Conservation (phyloP, 1,140 invertebrate genomes). For the Arion vulgaris region DNA sequence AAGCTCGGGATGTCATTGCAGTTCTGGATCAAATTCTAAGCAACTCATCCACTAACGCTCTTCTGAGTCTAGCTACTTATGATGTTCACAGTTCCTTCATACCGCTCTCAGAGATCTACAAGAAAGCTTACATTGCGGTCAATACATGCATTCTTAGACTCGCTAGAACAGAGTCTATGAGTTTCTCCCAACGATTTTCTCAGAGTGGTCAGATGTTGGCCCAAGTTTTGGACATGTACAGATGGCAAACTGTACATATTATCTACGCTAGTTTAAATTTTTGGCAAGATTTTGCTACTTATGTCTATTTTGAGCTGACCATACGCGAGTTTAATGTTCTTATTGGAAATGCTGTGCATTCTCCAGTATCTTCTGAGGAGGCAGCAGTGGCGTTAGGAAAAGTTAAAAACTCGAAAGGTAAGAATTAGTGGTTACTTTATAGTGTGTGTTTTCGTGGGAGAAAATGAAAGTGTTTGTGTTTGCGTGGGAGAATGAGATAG, state of each 20-base stretch:
- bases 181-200: neutral
- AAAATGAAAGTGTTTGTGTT: no score
- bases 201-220: constrained; percentile 15
- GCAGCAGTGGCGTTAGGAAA: neutral
- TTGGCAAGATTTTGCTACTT: constrained; percentile 3
- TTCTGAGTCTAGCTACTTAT: neutral
- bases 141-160: neutral
- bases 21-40: constrained; percentile 5
- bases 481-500: no score
- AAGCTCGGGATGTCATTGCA: neutral
- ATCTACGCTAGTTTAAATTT: neutral
- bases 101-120: constrained; percentile 22
- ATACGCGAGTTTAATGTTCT: neutral
- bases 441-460: no score
- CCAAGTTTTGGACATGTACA: constrained; percentile 28
- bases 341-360: neutral
- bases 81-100: constrained; percentile 18
- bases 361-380: neutral
- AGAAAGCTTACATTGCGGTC: constrained; percentile 23
- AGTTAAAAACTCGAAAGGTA: neutral
- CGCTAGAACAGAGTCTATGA: no score
- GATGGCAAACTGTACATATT: constrained; percentile 10
- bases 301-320: constrained; percentile 8
- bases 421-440: no score
- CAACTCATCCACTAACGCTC: neutral